Evolutionary conservation across 2,797 vertebrate species (phyloP), one percentile per base, ranked within the genome.

Genomic region (Gobio occitaniae): DNA sequence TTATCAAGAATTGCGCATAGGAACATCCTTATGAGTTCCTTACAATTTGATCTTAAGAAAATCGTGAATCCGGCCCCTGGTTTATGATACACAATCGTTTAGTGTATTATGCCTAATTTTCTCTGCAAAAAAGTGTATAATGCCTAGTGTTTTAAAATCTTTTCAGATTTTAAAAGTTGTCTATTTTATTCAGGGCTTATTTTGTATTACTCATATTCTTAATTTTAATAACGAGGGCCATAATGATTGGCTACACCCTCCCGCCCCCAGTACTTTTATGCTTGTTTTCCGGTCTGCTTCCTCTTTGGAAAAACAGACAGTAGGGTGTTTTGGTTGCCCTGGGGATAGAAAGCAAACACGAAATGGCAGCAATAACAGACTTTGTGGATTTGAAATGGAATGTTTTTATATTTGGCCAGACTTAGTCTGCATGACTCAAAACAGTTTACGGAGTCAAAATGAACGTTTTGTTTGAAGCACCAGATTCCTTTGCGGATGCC

Each of bases 261-360:
- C 32, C 11, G 21, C 25, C 89, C 56, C 82, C 56, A 89, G 84
- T 38, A 38, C 15, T 86, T 88, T 29, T 88, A 87, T 84, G 80
- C 59, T 3, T 32, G 88, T 92, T 92, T 93, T 92, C 88, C 89
- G 83, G 89, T 87, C 89, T 88, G 65, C 38, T 90, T 90, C 84
- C 83, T 77, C 50, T 89, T 81, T 89, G 89, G 78, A 90, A 92
- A 92, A 92, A 80, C 87, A 90, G 88, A 91, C 88, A 56, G 68
- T 54, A 16, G 0, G 44, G 16, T 76, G 86, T 56, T 6, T 65
- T 68, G 63, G 88, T 92, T 88, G 86, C 89, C 77, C 69, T 70
- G 86, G 88, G 77, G 75, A 89, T 89, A 29, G 78, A 56, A 91
- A 90, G 87, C 90, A 90, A 89, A 80, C 79, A 48, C 2, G 69